These are phyloP conservation scores for Galagoides demidoff DNA, from an alignment of 2,797 vertebrate genomes.

Conservation along the genomic window DNA sequence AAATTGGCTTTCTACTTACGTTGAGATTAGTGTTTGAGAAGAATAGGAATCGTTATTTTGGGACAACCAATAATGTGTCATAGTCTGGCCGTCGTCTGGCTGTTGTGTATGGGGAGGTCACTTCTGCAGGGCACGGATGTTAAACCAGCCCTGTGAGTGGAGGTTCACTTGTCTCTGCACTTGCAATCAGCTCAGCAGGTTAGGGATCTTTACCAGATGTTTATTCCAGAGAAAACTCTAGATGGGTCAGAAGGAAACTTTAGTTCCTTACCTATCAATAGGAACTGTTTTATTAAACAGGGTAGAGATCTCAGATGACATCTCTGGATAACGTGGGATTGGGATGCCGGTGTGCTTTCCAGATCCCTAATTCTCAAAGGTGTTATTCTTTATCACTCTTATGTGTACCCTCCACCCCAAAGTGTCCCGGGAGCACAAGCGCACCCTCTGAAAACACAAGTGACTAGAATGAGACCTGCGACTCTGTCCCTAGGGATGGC, in stretches of 20 bases:
- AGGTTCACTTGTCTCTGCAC: fast-evolving
- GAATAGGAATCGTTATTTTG: background rate
- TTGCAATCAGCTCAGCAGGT: too few species aligned
- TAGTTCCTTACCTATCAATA: background rate
- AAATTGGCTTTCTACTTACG: slow-evolving; percentile 36
- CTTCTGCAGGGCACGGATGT: background rate
- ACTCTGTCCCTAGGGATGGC: background rate
- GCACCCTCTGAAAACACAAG: background rate
- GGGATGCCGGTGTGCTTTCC: background rate
- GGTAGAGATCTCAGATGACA: background rate
- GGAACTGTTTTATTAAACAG: background rate
- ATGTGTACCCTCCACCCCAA: background rate
- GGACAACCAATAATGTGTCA: background rate
- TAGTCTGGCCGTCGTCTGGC: background rate
- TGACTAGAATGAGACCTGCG: background rate
- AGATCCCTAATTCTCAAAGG: background rate
- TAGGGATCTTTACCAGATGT: background rate
- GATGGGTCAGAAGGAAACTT: background rate
- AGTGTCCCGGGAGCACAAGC: background rate
- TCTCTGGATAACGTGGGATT: background rate
- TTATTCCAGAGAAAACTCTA: background rate
- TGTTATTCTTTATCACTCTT: background rate
- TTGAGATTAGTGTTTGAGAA: background rate
- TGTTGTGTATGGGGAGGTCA: background rate
- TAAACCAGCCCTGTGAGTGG: background rate